Evolutionary conservation across 2,888 invertebrate genomes (phyloP).

Genomic region (Sepioteuthis lessoniana): DNA sequence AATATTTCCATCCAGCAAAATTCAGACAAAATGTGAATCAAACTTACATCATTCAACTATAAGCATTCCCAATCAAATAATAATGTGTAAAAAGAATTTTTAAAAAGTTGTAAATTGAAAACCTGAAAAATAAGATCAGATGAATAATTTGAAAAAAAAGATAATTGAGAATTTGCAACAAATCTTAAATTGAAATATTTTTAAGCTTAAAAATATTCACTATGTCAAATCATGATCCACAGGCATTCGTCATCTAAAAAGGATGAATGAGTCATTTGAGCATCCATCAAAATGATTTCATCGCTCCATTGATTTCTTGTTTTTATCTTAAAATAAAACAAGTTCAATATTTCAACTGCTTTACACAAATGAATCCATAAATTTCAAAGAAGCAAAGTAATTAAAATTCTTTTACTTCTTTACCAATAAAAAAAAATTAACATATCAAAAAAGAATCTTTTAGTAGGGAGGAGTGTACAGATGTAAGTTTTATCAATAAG

Average conservation of each 20-base stretch:
- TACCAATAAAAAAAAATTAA: neutral
- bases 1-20: too few relatives aligned
- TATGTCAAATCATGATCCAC: neutral
- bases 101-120: too few relatives aligned
- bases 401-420: neutral
- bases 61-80: too few relatives aligned
- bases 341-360: neutral
- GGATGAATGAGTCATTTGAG: constrained; percentile 5
- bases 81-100: too few relatives aligned
- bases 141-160: too few relatives aligned
- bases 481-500: too few relatives aligned
- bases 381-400: neutral
- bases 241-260: neutral
- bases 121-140: too few relatives aligned
- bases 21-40: too few relatives aligned
- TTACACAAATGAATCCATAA: neutral
- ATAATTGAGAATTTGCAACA: neutral
- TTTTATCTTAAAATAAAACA: neutral
- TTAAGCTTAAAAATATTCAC: neutral
- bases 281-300: constrained; percentile 33
- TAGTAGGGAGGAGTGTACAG: too few relatives aligned
- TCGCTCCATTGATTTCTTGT: neutral
- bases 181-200: neutral
- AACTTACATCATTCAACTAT: too few relatives aligned
- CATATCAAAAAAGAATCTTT: too few relatives aligned